A percentile compares a stretch with the other conserved stretches of the same genome.
Conservation (phyloP, 2,797 vertebrate species). For the Sylvia borin region DNA sequence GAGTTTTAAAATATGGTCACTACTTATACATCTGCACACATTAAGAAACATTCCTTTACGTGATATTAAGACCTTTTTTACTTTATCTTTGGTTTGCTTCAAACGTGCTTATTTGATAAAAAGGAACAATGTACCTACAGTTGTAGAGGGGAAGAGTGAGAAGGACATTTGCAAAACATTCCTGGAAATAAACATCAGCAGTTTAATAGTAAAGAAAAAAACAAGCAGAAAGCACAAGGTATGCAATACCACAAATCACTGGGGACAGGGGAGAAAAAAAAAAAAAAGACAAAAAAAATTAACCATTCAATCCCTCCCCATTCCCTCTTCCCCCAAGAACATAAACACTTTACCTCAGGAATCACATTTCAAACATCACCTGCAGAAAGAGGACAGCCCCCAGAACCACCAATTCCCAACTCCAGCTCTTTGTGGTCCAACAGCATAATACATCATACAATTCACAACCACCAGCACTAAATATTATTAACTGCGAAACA, state of each 20-base stretch:
- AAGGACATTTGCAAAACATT: slow-evolving; percentile 88
- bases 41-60: slow-evolving; percentile 74
- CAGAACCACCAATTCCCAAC: slow-evolving; percentile 68
- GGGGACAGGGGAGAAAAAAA: not conserved
- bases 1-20: slow-evolving; percentile 61
- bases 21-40: slow-evolving; percentile 72
- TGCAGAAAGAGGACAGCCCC: slow-evolving; percentile 73
- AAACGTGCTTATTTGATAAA: slow-evolving; percentile 87
- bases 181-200: slow-evolving; percentile 91
- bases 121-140: slow-evolving; percentile 92
- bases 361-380: slow-evolving; percentile 79
- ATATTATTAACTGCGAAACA: slow-evolving; percentile 75
- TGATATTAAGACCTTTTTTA: slow-evolving; percentile 76
- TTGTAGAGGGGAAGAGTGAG: slow-evolving; percentile 88
- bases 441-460: slow-evolving; percentile 62
- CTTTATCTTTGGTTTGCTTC: slow-evolving; percentile 74
- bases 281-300: not conserved
- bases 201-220: slow-evolving; percentile 83
- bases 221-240: slow-evolving; percentile 73
- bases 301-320: slow-evolving; percentile 64
- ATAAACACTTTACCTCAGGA: slow-evolving; percentile 80
- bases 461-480: slow-evolving; percentile 75
- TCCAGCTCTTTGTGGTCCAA: slow-evolving; percentile 70
- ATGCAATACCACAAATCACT: slow-evolving; percentile 51
- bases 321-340: slow-evolving; percentile 60